Base-by-base conservation (phyloP, 2,113 vertebrate genomes). In the Ardeotis arabs region DNA sequence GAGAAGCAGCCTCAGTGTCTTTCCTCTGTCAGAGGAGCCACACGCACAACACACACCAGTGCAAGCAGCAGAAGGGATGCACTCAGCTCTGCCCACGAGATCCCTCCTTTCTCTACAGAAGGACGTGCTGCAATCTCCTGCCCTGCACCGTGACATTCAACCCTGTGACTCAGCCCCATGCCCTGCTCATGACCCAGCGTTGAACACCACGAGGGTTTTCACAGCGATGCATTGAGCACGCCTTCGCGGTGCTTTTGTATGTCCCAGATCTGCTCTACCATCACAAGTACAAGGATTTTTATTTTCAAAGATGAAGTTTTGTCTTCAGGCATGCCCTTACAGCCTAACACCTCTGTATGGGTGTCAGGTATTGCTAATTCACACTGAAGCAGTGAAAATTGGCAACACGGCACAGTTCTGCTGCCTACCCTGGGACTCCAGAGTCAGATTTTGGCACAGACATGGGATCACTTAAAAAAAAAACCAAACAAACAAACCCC, bases 181-280 rank as follows among this genome's bases (percentile, higher is more conserved):
- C 24, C 31, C 66, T 68, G n/a, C 69, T 49, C 47, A 4, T 1
- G 2, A 84, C 10, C 10, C 12, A 21, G 31, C 0, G 0, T 3
- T 28, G 18, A 53, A 37, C 64, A 47, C 52, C 22, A 3, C 1
- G 20, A 60, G 25, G 29, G 9, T 92, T 90, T 33, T 29, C 55
- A 63, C 29, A 35, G 4, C 0, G 4, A 29, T 3, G 4, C 39
- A 4, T 0, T 8, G 35, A 70, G 5, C 33, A 39, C 39, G 39
- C 39, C 39, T 39, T 39, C 39, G 39, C 53, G 83, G 31, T 4
- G 44, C 22, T 47, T 44, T 23, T 31, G 10, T 10, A 12, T 16
- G 24, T 25, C 45, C 45, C 64, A 45, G 33, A 50, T 27, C 59
- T n/a, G 27, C 63, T 68, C 24, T 25, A 41, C 28, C 50, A 4